Percentiles rank a stretch among this genome's conserved stretches.
Evolutionary conservation across 2,113 vertebrate genomes (phyloP).

Genomic region (Ifrita kowaldi): DNA sequence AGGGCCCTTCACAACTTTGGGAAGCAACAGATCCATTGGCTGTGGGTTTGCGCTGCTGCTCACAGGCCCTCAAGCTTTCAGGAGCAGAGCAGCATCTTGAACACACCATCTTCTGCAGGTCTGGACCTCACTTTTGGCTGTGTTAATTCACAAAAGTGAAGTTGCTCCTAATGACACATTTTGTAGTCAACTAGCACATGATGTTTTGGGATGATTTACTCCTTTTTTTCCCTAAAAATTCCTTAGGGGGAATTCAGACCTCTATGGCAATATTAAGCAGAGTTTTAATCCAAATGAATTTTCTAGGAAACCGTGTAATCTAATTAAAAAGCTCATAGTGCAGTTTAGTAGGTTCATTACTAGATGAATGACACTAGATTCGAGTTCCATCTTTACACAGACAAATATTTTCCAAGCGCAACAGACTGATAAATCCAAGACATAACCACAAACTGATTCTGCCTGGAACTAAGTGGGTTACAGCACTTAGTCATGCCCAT

Average conservation of each 20-base stretch:
- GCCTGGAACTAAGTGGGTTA: slow-evolving; percentile 34
- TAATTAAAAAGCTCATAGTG: slow-evolving; percentile 42
- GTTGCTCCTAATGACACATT: not conserved
- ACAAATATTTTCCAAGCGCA: slow-evolving; percentile 16
- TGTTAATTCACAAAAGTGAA: not conserved
- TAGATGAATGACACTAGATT: no score
- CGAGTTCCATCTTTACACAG: not conserved
- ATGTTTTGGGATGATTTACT: not conserved
- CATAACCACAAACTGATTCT: slow-evolving; percentile 19
- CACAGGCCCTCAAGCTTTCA: not conserved
- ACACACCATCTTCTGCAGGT: not conserved
- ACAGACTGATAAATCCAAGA: slow-evolving; percentile 3
- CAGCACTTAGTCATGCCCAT: not conserved
- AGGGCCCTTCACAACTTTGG: not conserved
- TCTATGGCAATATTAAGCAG: slow-evolving; percentile 25
- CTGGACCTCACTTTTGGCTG: not conserved
- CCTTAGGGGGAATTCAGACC: slow-evolving; percentile 15
- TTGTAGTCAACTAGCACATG: slow-evolving; percentile 13
- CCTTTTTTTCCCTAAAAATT: not conserved
- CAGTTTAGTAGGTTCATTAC: slow-evolving; percentile 34
- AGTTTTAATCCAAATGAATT: slow-evolving; percentile 56
- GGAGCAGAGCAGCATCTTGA: not conserved
- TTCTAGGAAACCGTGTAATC: slow-evolving; percentile 45
- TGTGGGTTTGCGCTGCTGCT: not conserved
- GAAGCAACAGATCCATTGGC: not conserved